Evolutionary conservation across 2,888 invertebrate genomes (phyloP), one percentile per base, ranked within the genome.

Genomic region (Copidosoma aretas): DNA sequence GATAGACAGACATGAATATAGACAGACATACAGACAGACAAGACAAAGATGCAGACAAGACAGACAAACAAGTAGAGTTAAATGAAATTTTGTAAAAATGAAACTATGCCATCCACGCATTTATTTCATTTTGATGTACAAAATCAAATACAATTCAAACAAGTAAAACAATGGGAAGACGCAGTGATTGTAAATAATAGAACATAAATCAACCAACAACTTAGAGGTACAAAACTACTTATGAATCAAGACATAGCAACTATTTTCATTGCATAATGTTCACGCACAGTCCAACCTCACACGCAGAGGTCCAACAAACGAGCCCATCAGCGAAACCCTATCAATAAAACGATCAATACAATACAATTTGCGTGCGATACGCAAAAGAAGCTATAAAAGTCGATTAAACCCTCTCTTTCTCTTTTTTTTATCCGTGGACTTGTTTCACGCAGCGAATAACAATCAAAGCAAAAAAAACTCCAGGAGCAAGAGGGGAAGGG

Each of bases 361-460:
- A 64, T 62, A 67, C 61, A 60, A 25, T 41, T 64, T 41, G 67
- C 67, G 53, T 70, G 59, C 61, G 52, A 63, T 64, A 57, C 61
- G 54, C 61, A 60, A 57, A 46, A 17, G 43, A 14, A 70, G 61
- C 64, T 61, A 67, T 71, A 67, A 71, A 67, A 71, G 67, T 71
- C 71, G 67, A 67, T 71, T 59, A 71, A 71, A 67, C 54, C 61
- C 64, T 65, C 64, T 62, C 67, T 32, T 60, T 24, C 49, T 65
- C 54, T 43, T 46, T 58, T 19, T 39, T 39, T 19, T 17, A 46
- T 1, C 43, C 8, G 12, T 8, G 4, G 14, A 10, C 32, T 43
- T 41, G 56, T 52, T 54, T 32, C 61, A 58, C 39, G 19, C 56
- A 32, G 24, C 49, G 59, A 54, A 24, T 39, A 68, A 64, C 54